phyloP scores from a whole-genome alignment of 1,140 invertebrate species.

The Drosophila paulistorum region DNA sequence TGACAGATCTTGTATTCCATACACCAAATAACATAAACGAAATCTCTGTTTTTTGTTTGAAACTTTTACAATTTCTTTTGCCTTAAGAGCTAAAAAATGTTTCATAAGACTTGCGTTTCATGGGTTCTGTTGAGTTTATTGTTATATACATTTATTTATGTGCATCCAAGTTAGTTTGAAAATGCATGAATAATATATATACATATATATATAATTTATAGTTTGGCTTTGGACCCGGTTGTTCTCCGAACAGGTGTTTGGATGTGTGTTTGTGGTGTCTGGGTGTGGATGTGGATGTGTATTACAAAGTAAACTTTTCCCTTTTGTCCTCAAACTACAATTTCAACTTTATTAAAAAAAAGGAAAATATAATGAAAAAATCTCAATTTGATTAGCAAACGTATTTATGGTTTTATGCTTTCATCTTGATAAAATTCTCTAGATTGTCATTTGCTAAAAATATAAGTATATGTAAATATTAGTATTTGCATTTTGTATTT shows the following conservation, averaged over 20 bases:
- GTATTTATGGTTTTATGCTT: constrained; percentile 24
- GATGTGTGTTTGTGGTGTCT: background rate
- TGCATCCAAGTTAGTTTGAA: constrained; percentile 8
- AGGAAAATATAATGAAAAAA: background rate
- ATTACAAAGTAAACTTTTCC: constrained; percentile 15
- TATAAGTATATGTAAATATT: constrained; percentile 1
- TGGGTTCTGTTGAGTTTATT: constrained; percentile 42
- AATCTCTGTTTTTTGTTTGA: constrained; percentile 13
- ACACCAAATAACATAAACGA: constrained; percentile 9
- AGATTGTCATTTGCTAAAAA: constrained; percentile 76
- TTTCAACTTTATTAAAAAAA: constrained; percentile 50
- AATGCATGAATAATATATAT: background rate
- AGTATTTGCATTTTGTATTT: constrained; percentile 13
- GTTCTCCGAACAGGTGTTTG: constrained; percentile 16
- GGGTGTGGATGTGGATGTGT: constrained; percentile 14
- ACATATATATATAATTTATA: constrained; percentile 16
- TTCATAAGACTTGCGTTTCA: constrained; percentile 82
- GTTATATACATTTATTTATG: constrained; percentile 25
- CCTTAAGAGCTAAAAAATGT: constrained; percentile 64
- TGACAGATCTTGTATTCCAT: background rate
- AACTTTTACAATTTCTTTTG: constrained; percentile 72
- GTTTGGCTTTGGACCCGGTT: constrained; percentile 22
- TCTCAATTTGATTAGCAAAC: constrained; percentile 45
- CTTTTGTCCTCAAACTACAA: constrained; percentile 61
- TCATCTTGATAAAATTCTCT: constrained; percentile 51